These are phyloP conservation scores for Brachypodius melanocephalos DNA, from an alignment of 2,113 vertebrate species.

Conservation along the genomic window DNA sequence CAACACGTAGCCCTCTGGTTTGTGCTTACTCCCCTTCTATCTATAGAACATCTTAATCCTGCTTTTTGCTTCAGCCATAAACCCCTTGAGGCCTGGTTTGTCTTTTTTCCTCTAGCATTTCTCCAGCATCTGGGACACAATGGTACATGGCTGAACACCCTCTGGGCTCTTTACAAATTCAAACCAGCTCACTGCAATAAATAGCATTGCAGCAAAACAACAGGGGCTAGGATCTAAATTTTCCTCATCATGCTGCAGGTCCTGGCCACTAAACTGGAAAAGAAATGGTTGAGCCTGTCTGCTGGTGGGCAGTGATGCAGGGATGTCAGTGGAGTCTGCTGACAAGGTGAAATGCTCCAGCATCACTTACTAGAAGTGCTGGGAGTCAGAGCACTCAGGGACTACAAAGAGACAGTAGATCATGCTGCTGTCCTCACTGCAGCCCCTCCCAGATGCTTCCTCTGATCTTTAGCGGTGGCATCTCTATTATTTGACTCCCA, in stretches of 20 bases:
- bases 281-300: background rate
- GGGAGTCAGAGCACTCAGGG: background rate
- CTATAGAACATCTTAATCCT: background rate
- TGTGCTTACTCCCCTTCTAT: background rate
- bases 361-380: conserved; percentile 52
- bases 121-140: background rate
- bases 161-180: background rate
- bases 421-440: conserved; percentile 12
- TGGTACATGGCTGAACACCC: background rate
- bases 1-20: background rate
- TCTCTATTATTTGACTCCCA: conserved; percentile 49
- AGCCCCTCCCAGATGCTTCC: conserved; percentile 34
- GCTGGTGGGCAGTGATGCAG: background rate
- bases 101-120: background rate
- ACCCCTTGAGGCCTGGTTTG: background rate
- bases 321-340: conserved; percentile 8
- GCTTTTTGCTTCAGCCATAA: background rate
- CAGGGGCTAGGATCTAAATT: background rate
- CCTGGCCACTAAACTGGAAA: background rate
- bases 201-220: background rate
- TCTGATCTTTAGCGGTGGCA: conserved; percentile 46
- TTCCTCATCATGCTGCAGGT: background rate
- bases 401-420: conserved; percentile 55
- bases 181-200: background rate
- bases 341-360: conserved; percentile 43